These are phyloP conservation scores for Orthosia incerta DNA, from an alignment of 2,888 invertebrate genomes.

Conservation along the genomic window DNA sequence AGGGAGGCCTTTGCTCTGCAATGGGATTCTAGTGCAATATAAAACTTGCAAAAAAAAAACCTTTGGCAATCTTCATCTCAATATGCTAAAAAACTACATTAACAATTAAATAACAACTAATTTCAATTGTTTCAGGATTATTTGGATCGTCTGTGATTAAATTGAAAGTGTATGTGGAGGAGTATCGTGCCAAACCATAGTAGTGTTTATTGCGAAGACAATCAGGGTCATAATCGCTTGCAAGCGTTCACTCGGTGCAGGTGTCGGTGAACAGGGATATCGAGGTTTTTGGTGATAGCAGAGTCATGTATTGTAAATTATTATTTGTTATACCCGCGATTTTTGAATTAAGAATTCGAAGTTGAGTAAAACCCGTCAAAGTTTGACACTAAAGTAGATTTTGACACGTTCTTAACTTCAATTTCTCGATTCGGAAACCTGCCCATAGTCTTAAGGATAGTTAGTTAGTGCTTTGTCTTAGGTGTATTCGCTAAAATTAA, in stretches of 20 bases:
- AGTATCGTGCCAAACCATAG: slow-evolving; percentile 73
- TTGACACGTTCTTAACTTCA: too few relatives aligned
- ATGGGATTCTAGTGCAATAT: too few relatives aligned
- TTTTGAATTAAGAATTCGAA: too few relatives aligned
- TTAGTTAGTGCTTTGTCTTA: slow-evolving; percentile 57
- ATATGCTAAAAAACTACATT: too few relatives aligned
- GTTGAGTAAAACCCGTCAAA: too few relatives aligned
- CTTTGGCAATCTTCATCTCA: not conserved
- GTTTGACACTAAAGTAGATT: too few relatives aligned
- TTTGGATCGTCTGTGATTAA: slow-evolving; percentile 66
- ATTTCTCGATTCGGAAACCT: too few relatives aligned
- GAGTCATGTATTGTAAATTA: slow-evolving; percentile 60
- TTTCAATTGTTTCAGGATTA: slow-evolving; percentile 50
- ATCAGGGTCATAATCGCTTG: slow-evolving; percentile 73
- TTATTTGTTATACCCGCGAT: slow-evolving; percentile 45
- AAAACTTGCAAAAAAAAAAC: not conserved
- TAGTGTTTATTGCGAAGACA: slow-evolving; percentile 70
- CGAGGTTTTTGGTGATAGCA: slow-evolving; percentile 63
- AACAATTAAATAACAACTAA: not conserved
- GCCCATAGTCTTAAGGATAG: slow-evolving; percentile 48
- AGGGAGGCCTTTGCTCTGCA: too few relatives aligned
- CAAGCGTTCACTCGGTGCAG: slow-evolving; percentile 68
- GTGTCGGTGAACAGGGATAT: slow-evolving; percentile 74
- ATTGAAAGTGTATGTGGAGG: slow-evolving; percentile 57
- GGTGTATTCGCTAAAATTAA: slow-evolving; percentile 34